Evolutionary conservation across 2,113 vertebrate species (phyloP), one percentile per base, ranked within the genome.

Genomic region (Aplodontia rufa): DNA sequence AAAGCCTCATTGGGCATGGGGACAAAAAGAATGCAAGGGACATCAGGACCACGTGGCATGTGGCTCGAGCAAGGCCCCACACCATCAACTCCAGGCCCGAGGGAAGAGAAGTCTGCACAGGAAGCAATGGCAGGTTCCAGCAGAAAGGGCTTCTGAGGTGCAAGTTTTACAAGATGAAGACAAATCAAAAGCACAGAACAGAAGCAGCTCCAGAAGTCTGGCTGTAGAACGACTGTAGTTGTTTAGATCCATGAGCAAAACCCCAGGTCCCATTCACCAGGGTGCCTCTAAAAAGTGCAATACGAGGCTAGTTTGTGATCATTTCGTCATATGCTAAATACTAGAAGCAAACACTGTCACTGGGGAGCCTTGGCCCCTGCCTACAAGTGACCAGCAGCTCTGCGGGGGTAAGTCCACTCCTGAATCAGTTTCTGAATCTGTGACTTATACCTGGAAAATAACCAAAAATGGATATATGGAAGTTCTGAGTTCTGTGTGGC

Each of bases 1-100:
- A 40, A 40, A 30, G 17, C 7, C 71, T 80, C 10, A 8, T 3
- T 86, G 80, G 40, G 35, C 22, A 71, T 26, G 20, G 35, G 20
- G 22, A 72, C n/a, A 62, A 91, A 82, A 85, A 95, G 37, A 91
- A 85, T 20, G 3, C 30, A 76, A 22, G 20, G 13, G 51, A 91
- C 66, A 88, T 58, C 37, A 93, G 76, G 51, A 62, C 28, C 42
- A 24, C 0, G 4, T 32, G 14, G 28, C 28, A 72, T 28, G 55
- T 72, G 76, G 40, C 14, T 64, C 53, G 14, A 62, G 12, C 35
- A 47, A 58, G 26, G 30, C 32, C 51, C 58, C 37, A 17, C 5
- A 2, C 16, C 13, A 37, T 45, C 4, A 71, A 6, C 13, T 28
- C 37, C 13, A 6, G 35, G 26, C 14, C 7, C 3, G 2, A n/a